Conservation (phyloP, 1,140 invertebrate genomes). For the Bombus ignitus region DNA sequence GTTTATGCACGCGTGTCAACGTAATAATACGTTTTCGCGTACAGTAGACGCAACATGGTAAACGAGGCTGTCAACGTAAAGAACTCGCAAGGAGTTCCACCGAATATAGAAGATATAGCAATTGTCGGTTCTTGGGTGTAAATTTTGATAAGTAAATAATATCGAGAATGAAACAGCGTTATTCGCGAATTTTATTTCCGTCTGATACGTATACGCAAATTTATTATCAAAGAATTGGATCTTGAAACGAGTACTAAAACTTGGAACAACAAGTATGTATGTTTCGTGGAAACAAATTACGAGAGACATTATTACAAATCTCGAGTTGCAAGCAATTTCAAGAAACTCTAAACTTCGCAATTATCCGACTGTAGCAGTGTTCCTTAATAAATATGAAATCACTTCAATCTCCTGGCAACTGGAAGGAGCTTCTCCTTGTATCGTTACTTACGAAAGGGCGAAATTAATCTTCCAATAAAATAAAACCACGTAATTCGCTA, state of each 20-base stretch:
- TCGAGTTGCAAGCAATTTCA: not conserved
- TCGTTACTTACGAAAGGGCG: not conserved
- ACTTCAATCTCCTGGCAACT: not conserved
- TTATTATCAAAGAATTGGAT: not conserved
- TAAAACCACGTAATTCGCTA: no score
- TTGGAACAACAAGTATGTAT: not conserved
- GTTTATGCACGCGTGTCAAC: not conserved
- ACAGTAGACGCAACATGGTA: not conserved
- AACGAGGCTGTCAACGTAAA: no score
- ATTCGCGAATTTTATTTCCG: no score
- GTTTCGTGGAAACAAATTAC: not conserved
- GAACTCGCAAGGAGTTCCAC: not conserved
- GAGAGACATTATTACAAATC: not conserved
- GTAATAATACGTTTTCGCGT: not conserved
- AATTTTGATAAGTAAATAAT: no score
- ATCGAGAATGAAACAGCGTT: no score
- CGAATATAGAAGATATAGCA: not conserved
- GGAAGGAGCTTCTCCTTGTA: not conserved
- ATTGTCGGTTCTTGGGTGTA: no score
- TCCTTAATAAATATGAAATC: not conserved
- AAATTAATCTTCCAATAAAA: not conserved
- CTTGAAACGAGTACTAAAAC: not conserved
- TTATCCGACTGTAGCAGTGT: not conserved
- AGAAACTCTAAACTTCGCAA: not conserved
- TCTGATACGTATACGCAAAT: not conserved